Percentiles rank a stretch among this genome's conserved stretches.
phyloP scores from a whole-genome alignment of 2,113 vertebrate species.

The Saguinus midas region DNA sequence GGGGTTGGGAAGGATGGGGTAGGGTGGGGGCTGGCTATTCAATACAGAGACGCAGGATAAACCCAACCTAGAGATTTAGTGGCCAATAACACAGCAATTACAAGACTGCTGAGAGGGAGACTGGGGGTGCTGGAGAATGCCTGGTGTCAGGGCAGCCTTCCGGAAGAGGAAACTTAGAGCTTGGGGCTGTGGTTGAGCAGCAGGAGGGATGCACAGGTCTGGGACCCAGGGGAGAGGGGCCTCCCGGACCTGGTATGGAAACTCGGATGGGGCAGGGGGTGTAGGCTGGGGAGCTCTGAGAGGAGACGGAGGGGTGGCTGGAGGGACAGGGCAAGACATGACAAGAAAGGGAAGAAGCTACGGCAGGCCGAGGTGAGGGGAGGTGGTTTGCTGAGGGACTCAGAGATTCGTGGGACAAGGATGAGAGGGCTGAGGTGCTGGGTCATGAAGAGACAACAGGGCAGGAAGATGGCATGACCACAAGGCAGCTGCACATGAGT shows the following conservation, averaged over 20 bases:
- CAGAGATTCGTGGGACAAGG: neutral
- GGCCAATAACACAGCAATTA: neutral
- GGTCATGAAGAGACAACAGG: neutral
- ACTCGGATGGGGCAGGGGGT: neutral
- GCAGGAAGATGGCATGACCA: neutral
- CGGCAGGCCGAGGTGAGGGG: neutral
- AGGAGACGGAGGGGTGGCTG: too few species aligned
- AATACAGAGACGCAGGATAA: neutral
- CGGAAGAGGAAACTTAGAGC: neutral
- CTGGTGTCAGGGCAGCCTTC: neutral
- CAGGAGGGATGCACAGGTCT: neutral
- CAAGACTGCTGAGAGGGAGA: neutral
- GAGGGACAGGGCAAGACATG: neutral
- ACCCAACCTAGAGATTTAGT: neutral
- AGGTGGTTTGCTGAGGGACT: neutral
- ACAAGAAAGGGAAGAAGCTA: neutral
- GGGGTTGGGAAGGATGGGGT: neutral
- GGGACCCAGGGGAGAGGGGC: neutral
- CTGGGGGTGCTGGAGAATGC: neutral
- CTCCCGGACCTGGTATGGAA: neutral
- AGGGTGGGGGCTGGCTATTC: neutral
- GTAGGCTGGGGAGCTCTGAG: neutral
- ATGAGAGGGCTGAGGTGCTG: neutral
- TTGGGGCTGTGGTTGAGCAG: neutral
- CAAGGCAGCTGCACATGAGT: neutral